Conservation (phyloP, 2,797 vertebrate genomes). For the Scolopax rusticola region DNA sequence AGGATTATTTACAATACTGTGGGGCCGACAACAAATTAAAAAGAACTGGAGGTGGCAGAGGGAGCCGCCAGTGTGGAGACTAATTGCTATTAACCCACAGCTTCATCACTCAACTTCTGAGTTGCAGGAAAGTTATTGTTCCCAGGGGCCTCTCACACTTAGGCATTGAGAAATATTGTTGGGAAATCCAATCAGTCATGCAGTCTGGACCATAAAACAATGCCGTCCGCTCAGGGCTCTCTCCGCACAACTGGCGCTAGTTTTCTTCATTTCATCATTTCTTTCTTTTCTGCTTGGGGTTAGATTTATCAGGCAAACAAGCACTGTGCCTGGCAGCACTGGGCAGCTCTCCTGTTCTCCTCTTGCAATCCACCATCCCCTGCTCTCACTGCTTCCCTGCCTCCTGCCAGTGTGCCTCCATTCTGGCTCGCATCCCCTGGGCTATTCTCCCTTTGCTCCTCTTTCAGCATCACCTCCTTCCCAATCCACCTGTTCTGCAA, state of each 20-base stretch:
- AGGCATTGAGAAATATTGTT: conserved; percentile 25
- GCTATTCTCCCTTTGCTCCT: not conserved
- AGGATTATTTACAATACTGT: conserved; percentile 35
- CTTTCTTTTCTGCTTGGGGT: not conserved
- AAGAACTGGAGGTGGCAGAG: conserved; percentile 25
- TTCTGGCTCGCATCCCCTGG: not conserved
- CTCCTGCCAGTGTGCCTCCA: not conserved
- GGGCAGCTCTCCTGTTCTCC: not conserved
- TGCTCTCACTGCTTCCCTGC: rapidly evolving
- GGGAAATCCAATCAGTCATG: conserved; percentile 49
- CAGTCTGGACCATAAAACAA: conserved; percentile 44
- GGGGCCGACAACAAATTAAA: not conserved
- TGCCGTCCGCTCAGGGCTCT: not conserved
- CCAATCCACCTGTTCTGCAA: not conserved
- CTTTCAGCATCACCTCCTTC: not conserved
- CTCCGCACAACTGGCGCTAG: not conserved
- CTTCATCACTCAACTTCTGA: conserved; percentile 21
- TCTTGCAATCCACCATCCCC: not conserved
- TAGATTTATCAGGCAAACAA: not conserved
- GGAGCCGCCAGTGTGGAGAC: conserved; percentile 53
- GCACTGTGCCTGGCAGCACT: not conserved
- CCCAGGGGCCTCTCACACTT: conserved; percentile 37
- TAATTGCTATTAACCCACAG: conserved; percentile 50
- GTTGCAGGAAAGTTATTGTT: conserved; percentile 43
- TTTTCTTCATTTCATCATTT: not conserved